phyloP scores from a whole-genome alignment of 1,140 invertebrate species.

The Nixonia krombeini region DNA sequence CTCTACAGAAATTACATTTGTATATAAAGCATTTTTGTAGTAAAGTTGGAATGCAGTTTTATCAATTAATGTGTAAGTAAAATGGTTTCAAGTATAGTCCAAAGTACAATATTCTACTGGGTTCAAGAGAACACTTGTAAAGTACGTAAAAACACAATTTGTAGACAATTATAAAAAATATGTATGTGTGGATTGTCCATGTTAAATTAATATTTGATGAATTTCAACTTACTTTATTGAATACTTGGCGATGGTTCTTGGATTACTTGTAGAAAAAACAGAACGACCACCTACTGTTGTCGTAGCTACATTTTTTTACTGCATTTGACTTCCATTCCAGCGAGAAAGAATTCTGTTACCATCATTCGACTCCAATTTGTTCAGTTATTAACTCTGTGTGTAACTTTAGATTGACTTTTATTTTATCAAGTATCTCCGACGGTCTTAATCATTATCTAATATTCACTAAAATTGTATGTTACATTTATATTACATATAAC shows the following conservation, averaged over 20 bases:
- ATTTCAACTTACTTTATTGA: too few relatives aligned
- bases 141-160: too few relatives aligned
- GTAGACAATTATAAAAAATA: too few relatives aligned
- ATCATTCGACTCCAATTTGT: conserved; percentile 16
- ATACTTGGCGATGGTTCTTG: conserved; percentile 8
- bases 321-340: conserved; percentile 34
- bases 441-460: conserved; percentile 24
- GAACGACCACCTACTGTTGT: neutral
- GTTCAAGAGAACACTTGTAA: too few relatives aligned
- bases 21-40: too few relatives aligned
- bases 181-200: neutral
- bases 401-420: neutral
- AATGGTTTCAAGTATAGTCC: too few relatives aligned
- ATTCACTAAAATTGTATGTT: conserved; percentile 26
- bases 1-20: conserved; percentile 3
- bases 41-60: too few relatives aligned
- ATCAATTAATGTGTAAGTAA: too few relatives aligned
- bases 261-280: conserved; percentile 20
- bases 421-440: conserved; percentile 31
- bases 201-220: too few relatives aligned
- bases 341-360: conserved; percentile 24
- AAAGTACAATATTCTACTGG: too few relatives aligned
- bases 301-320: conserved; percentile 42
- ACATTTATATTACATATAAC: conserved; percentile 37
- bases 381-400: neutral